Evolutionary conservation across 1,140 invertebrate genomes (phyloP).

Genomic region (Cyphomyrmex costatus): DNA sequence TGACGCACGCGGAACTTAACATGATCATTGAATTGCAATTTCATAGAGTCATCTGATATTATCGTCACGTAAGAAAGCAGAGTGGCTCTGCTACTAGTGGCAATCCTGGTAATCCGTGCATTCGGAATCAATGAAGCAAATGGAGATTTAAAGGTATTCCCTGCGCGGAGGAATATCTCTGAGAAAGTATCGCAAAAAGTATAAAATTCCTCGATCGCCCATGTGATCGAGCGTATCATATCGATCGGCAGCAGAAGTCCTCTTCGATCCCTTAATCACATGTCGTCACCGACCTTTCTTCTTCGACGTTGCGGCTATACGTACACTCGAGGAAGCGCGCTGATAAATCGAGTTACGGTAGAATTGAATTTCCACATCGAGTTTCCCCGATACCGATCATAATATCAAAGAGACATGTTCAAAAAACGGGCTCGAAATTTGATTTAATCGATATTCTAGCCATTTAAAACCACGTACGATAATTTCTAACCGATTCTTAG

Average conservation of each 20-base stretch:
- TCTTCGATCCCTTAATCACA: constrained; percentile 28
- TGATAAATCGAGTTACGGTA: constrained; percentile 51
- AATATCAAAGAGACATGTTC: constrained; percentile 23
- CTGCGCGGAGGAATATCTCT: neutral
- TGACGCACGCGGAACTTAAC: neutral
- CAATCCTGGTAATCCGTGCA: constrained; percentile 42
- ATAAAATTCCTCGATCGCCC: constrained; percentile 18
- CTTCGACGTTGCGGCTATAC: constrained; percentile 32
- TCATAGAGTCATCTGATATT: constrained; percentile 36
- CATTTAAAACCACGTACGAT: constrained; percentile 12
- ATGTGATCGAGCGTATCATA: constrained; percentile 35
- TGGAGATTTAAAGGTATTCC: constrained; percentile 54
- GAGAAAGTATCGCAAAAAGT: constrained; percentile 21
- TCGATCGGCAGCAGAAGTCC: constrained; percentile 1
- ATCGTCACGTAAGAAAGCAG: constrained; percentile 52
- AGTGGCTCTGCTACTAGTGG: neutral
- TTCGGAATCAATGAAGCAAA: constrained; percentile 65
- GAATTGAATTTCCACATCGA: constrained; percentile 41
- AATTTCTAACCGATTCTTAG: constrained; percentile 14
- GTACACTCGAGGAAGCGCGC: constrained; percentile 41
- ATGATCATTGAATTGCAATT: constrained; percentile 44
- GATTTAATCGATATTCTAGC: constrained; percentile 18
- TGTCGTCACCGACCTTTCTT: constrained; percentile 30
- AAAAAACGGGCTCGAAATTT: constrained; percentile 6
- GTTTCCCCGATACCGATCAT: constrained; percentile 37